phyloP scores from a whole-genome alignment of 2,797 vertebrate species.

The Tapera naevia region DNA sequence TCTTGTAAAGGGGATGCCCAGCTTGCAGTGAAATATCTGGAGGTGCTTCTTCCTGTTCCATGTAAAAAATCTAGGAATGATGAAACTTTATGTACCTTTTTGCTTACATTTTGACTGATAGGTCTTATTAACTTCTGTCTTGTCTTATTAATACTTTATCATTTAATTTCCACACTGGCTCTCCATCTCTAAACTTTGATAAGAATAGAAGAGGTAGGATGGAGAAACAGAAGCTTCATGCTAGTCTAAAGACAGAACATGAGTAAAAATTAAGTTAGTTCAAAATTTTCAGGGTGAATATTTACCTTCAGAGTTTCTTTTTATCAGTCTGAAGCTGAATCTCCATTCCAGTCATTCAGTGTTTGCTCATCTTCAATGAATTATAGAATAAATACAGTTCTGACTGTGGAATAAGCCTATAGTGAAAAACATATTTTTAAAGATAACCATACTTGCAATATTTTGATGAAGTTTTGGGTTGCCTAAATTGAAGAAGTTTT shows the following conservation, averaged over 20 bases:
- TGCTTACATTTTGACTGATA: background rate
- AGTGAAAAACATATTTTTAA: background rate
- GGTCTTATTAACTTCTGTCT: background rate
- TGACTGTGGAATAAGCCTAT: background rate
- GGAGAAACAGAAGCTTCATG: background rate
- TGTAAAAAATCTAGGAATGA: background rate
- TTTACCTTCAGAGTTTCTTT: background rate
- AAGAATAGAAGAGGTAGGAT: background rate
- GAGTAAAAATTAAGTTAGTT: background rate
- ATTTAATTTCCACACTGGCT: background rate
- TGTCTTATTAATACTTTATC: background rate
- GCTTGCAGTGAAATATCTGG: background rate
- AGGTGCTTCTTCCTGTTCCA: background rate
- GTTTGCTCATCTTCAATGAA: background rate
- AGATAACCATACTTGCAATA: background rate
- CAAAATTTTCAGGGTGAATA: background rate
- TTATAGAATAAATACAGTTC: background rate
- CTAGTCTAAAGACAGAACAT: background rate
- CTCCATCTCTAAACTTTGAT: background rate
- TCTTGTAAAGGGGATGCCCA: background rate
- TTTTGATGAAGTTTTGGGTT: background rate
- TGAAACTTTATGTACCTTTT: background rate
- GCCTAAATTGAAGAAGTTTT: background rate
- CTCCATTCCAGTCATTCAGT: background rate
- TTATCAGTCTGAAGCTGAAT: background rate